These are phyloP conservation scores for Sericinus montela DNA, from an alignment of 2,888 invertebrate species.

Conservation along the genomic window DNA sequence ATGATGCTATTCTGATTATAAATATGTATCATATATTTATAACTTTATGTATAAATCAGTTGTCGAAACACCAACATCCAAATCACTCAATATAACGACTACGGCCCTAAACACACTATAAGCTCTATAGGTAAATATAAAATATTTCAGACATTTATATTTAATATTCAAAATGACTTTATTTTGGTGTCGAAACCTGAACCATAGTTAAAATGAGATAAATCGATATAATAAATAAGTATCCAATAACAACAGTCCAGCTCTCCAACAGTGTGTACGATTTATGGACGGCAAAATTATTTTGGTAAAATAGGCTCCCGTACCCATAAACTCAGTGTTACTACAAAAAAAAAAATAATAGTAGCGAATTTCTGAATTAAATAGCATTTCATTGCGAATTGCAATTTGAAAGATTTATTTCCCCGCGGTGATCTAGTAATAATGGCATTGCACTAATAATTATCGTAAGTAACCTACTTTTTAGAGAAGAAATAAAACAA, in stretches of 20 bases:
- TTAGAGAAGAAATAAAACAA: neutral
- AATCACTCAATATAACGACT: conserved; percentile 35
- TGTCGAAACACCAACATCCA: conserved; percentile 24
- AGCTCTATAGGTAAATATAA: conserved; percentile 74
- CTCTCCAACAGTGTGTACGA: conserved; percentile 43
- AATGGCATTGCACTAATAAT: neutral
- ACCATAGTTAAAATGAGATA: conserved; percentile 48
- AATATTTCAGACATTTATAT: conserved; percentile 66
- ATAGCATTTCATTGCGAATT: no score
- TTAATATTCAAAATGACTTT: conserved; percentile 42
- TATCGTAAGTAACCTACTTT: neutral
- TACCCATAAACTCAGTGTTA: no score
- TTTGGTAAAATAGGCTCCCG: conserved; percentile 48
- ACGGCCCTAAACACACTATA: conserved; percentile 72
- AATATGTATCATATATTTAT: conserved; percentile 12
- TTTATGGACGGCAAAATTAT: conserved; percentile 74
- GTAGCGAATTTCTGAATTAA: no score
- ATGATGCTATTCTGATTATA: conserved; percentile 21
- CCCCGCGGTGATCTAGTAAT: neutral
- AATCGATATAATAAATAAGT: conserved; percentile 30
- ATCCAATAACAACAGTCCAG: conserved; percentile 55
- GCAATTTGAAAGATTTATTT: neutral
- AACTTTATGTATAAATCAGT: neutral
- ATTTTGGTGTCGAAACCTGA: conserved; percentile 64
- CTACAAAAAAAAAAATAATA: no score